phyloP scores from a whole-genome alignment of 2,888 invertebrate species.

The Phyllotreta cruciferae region DNA sequence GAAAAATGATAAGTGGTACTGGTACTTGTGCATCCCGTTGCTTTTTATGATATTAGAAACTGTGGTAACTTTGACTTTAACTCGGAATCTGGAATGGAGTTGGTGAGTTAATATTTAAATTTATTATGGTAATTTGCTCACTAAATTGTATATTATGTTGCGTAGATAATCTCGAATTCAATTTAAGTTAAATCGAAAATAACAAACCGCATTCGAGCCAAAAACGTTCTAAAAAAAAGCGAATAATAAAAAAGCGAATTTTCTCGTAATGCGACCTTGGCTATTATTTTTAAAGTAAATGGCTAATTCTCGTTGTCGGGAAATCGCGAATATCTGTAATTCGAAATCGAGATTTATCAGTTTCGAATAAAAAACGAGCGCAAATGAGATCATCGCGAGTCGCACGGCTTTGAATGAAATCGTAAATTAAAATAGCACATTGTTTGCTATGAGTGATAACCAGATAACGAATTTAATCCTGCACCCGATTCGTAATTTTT shows the following conservation, averaged over 20 bases:
- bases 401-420: too few species aligned
- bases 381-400: too few species aligned
- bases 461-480: too few species aligned
- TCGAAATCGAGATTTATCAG: too few species aligned
- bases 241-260: not conserved
- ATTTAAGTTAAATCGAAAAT: not conserved
- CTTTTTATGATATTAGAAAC: slow-evolving; percentile 37
- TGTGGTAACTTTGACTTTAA: slow-evolving; percentile 35
- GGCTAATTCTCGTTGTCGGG: too few species aligned
- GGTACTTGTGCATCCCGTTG: slow-evolving; percentile 38
- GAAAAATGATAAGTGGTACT: slow-evolving; percentile 39
- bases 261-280: slow-evolving; percentile 9
- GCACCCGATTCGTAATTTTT: too few species aligned
- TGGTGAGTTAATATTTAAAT: slow-evolving; percentile 31
- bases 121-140: not conserved
- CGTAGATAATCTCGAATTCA: too few species aligned
- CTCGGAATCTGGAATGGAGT: slow-evolving; percentile 38
- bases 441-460: too few species aligned
- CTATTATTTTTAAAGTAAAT: slow-evolving; percentile 9
- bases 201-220: not conserved
- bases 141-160: too few species aligned
- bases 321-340: too few species aligned
- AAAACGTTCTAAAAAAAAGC: not conserved
- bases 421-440: too few species aligned
- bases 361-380: too few species aligned